These are phyloP conservation scores for Spinus olivaceus DNA, from an alignment of 2,797 vertebrate species.

Conservation along the genomic window DNA sequence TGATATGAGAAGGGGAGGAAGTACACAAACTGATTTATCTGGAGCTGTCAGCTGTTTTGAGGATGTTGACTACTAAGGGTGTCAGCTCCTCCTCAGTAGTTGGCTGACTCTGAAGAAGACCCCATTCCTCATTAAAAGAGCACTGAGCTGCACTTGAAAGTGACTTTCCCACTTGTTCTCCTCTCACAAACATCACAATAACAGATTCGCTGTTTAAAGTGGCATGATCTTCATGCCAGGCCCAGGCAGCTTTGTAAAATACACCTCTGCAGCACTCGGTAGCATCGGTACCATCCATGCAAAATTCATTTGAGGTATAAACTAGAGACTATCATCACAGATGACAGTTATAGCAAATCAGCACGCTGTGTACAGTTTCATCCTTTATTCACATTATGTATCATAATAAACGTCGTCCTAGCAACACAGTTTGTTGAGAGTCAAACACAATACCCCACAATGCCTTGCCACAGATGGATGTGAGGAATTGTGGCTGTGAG, in stretches of 20 bases:
- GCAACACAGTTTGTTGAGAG: conserved; percentile 45
- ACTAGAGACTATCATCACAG: conserved; percentile 53
- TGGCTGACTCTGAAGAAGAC: conserved; percentile 83
- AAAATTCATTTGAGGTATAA: conserved; percentile 59
- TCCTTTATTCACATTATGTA: conserved; percentile 63
- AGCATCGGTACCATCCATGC: not conserved
- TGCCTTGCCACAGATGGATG: not conserved
- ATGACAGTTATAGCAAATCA: conserved; percentile 69
- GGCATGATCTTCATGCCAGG: conserved; percentile 77
- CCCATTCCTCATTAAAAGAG: conserved; percentile 86
- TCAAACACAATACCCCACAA: conserved; percentile 29
- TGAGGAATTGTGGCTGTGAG: not conserved
- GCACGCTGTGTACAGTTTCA: conserved; percentile 41
- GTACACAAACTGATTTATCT: conserved; percentile 88
- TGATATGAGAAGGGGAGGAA: conserved; percentile 78
- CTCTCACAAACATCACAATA: conserved; percentile 79
- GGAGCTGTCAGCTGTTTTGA: conserved; percentile 86
- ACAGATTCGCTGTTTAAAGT: conserved; percentile 80
- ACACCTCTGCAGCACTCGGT: conserved; percentile 40
- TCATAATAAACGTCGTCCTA: conserved; percentile 64
- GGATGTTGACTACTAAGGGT: conserved; percentile 78
- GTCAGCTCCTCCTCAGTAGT: conserved; percentile 84
- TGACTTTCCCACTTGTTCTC: conserved; percentile 82
- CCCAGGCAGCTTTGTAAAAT: conserved; percentile 71
- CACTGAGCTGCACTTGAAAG: conserved; percentile 84